Percentiles rank a stretch among this genome's conserved stretches.
phyloP scores from a whole-genome alignment of 2,888 invertebrate genomes.

The Tortricodes alternella region DNA sequence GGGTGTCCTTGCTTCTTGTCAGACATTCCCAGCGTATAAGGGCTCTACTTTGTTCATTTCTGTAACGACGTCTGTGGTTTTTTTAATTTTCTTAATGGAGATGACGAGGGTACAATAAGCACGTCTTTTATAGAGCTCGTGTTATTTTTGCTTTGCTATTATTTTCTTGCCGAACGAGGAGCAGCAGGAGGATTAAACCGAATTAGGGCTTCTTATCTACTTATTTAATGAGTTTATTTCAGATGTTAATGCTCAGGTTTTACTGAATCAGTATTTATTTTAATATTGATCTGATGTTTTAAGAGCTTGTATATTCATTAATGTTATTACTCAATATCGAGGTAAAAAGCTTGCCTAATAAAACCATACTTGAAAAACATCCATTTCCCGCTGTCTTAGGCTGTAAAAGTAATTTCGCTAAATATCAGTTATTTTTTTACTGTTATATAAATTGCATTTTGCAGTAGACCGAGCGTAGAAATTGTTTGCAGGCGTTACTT shows the following conservation, averaged over 20 bases:
- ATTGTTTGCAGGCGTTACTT: constrained; percentile 1
- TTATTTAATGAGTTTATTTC: too few species aligned
- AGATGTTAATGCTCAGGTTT: too few species aligned
- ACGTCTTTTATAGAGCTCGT: neutral
- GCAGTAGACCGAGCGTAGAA: neutral
- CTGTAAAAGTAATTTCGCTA: neutral
- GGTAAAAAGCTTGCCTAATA: too few species aligned
- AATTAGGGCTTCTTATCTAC: too few species aligned
- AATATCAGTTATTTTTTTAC: neutral
- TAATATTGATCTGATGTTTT: too few species aligned
- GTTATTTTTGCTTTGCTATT: neutral
- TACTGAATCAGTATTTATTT: too few species aligned
- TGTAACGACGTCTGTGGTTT: neutral
- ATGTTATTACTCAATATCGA: too few species aligned
- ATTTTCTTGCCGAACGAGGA: too few species aligned
- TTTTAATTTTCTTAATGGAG: constrained; percentile 16
- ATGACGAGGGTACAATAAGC: neutral
- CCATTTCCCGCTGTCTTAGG: neutral
- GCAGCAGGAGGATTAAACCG: too few species aligned
- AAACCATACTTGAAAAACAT: too few species aligned
- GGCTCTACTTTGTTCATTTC: neutral
- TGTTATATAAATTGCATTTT: neutral
- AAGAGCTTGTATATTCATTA: too few species aligned
- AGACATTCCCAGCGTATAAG: constrained; percentile 4
- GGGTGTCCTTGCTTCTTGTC: constrained; percentile 1